Evolutionary conservation across 2,888 invertebrate genomes (phyloP).

Genomic region (Morpho helenor): DNA sequence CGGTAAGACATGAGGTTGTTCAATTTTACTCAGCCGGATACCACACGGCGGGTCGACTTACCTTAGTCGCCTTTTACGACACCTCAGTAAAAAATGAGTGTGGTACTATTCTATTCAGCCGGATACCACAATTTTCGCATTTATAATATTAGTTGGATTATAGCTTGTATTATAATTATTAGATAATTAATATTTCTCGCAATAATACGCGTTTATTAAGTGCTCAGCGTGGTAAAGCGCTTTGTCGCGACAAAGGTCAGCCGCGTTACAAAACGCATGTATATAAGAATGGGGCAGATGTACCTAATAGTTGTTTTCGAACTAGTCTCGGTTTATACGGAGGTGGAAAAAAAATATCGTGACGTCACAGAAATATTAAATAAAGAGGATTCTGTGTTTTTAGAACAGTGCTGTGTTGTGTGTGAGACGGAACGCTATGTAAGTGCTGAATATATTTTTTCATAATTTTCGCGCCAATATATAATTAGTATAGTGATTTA

Average conservation of each 20-base stretch:
- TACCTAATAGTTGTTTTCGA: slow-evolving; percentile 16
- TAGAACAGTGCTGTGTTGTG: slow-evolving; percentile 27
- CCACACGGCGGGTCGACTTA: too few relatives aligned
- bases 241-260: slow-evolving; percentile 17
- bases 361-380: slow-evolving; percentile 24
- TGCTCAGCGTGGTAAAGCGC: slow-evolving; percentile 1
- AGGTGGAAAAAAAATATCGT: slow-evolving; percentile 13
- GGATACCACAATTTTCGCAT: too few relatives aligned
- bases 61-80: too few relatives aligned
- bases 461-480: slow-evolving; percentile 8
- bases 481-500: slow-evolving; percentile 4
- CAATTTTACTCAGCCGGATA: too few relatives aligned
- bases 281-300: slow-evolving; percentile 24
- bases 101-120: too few relatives aligned
- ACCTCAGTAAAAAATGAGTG: too few relatives aligned
- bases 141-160: too few relatives aligned
- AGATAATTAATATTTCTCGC: too few relatives aligned
- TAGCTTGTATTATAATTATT: too few relatives aligned
- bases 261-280: slow-evolving; percentile 22
- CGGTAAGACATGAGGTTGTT: too few relatives aligned
- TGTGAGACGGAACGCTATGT: slow-evolving; percentile 19
- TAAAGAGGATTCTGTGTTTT: slow-evolving; percentile 14
- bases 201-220: not conserved
- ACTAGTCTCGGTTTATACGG: slow-evolving; percentile 14
- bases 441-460: slow-evolving; percentile 20